Conservation (phyloP, 2,888 invertebrate genomes). For the Pristionchus fissidentatus region DNA sequence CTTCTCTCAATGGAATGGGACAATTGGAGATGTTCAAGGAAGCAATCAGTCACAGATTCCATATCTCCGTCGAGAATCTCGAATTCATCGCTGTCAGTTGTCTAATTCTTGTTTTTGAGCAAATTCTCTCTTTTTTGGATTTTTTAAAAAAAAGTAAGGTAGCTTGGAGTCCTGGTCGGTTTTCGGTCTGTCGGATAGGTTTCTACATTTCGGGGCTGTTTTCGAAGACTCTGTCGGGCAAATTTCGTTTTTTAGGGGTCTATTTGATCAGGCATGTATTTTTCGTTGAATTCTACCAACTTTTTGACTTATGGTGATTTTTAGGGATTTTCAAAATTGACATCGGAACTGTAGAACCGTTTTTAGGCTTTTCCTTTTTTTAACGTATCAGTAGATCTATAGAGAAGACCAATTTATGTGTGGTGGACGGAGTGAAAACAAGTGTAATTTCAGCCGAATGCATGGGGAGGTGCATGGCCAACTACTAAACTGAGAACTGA, state of each 20-base stretch:
- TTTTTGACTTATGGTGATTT: no score
- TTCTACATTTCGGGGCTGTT: no score
- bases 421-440: slow-evolving; percentile 48
- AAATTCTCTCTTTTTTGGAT: background rate
- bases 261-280: no score
- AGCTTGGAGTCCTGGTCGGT: no score
- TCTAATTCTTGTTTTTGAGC: background rate
- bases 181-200: no score
- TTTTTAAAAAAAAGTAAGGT: no score
- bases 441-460: slow-evolving; percentile 22
- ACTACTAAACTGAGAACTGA: slow-evolving; percentile 7
- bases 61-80: background rate
- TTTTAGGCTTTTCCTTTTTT: background rate
- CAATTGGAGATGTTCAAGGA: slow-evolving; percentile 15
- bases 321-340: background rate
- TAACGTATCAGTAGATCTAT: no score
- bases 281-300: no score
- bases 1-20: background rate
- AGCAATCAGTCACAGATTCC: slow-evolving; percentile 10
- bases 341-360: no score
- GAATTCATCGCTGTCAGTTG: background rate
- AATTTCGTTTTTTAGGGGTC: no score
- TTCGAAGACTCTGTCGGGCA: no score
- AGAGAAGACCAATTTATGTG: no score
- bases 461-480: slow-evolving; percentile 47